These are phyloP conservation scores for Stenoptilia bipunctidactyla DNA, from an alignment of 2,888 invertebrate species.

Conservation along the genomic window DNA sequence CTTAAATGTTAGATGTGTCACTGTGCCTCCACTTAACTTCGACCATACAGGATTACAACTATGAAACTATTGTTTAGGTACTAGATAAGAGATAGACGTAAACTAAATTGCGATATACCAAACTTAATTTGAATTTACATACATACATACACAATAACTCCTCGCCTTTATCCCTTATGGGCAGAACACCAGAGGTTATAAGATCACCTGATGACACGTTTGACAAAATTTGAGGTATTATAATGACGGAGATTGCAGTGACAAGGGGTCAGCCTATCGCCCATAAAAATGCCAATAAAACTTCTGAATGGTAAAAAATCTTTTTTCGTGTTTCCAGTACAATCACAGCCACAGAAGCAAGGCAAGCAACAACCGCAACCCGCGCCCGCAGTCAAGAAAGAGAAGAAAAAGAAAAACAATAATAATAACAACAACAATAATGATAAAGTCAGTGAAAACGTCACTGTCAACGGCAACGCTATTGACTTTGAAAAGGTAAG, in stretches of 20 bases:
- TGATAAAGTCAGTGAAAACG: slow-evolving; percentile 15
- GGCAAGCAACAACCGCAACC: slow-evolving; percentile 15
- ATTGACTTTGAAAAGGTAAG: slow-evolving; percentile 36
- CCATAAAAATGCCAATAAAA: too few relatives aligned
- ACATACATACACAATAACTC: too few relatives aligned
- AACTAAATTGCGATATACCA: neutral
- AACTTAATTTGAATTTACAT: neutral
- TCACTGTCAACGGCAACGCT: neutral
- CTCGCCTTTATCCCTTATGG: too few relatives aligned
- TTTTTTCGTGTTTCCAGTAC: too few relatives aligned
- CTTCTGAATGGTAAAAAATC: too few relatives aligned
- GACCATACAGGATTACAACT: too few relatives aligned
- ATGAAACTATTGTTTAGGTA: neutral
- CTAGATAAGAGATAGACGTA: neutral
- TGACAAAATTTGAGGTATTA: too few relatives aligned
- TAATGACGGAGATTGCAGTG: too few relatives aligned
- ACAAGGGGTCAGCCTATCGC: too few relatives aligned
- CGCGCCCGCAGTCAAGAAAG: slow-evolving; percentile 21
- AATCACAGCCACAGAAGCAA: slow-evolving; percentile 7
- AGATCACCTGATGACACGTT: too few relatives aligned
- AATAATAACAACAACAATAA: slow-evolving; percentile 18
- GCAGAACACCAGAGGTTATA: too few relatives aligned
- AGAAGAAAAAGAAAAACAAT: slow-evolving; percentile 26
- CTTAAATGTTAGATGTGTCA: neutral
- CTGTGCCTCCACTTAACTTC: too few relatives aligned